Conservation (phyloP, 2,797 vertebrate species). For the Rhinophrynus dorsalis region DNA sequence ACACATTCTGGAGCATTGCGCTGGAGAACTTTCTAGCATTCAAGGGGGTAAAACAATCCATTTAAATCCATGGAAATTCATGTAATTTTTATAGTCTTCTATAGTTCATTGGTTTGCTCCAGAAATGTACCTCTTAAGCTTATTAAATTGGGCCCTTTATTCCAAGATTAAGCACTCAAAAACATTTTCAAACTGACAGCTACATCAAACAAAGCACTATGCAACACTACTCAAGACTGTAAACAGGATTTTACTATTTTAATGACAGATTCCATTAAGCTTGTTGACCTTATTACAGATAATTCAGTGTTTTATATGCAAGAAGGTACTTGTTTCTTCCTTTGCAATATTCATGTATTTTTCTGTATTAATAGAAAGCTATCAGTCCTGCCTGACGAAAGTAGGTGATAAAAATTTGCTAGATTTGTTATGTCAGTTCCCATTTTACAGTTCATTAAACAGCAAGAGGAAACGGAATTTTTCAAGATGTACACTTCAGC, state of each 20-base stretch:
- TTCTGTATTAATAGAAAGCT: not conserved
- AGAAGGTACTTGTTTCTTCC: not conserved
- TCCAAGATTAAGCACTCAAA: too few species aligned
- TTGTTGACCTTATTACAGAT: not conserved
- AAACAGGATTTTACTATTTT: not conserved
- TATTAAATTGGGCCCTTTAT: too few species aligned
- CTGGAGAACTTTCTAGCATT: too few species aligned
- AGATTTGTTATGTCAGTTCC: not conserved
- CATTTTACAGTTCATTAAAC: constrained; percentile 1
- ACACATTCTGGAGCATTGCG: too few species aligned
- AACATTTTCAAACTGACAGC: too few species aligned
- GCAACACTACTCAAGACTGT: too few species aligned
- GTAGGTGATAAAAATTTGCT: not conserved
- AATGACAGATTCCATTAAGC: not conserved
- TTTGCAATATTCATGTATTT: not conserved
- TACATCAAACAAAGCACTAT: too few species aligned
- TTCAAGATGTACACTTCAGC: not conserved
- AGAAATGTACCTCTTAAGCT: too few species aligned
- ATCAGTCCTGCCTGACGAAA: not conserved
- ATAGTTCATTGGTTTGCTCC: too few species aligned
- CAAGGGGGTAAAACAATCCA: too few species aligned
- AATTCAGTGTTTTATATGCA: not conserved
- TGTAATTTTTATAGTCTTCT: too few species aligned
- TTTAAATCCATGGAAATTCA: too few species aligned
- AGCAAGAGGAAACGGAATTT: not conserved